Conservation (phyloP, 2,888 invertebrate genomes). For the Plagiodera versicolora region DNA sequence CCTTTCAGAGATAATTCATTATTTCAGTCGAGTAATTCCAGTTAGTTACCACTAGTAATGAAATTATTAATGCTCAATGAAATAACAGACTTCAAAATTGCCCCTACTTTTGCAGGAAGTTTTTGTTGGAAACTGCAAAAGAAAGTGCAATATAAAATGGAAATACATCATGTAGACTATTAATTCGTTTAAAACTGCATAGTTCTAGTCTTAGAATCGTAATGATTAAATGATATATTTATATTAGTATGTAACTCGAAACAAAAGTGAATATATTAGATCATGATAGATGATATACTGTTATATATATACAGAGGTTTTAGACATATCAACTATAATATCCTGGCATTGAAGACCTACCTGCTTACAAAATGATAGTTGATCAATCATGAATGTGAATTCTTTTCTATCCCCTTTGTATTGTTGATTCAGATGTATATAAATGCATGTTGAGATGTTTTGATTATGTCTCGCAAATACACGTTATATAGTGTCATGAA, state of each 20-base stretch:
- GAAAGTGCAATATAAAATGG: conserved; percentile 51
- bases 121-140: conserved; percentile 51
- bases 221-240: conserved; percentile 32
- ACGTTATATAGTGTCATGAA: no score
- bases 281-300: neutral
- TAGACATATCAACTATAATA: neutral
- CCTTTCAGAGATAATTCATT: conserved; percentile 27
- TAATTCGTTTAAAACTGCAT: conserved; percentile 26
- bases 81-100: conserved; percentile 48
- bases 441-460: no score
- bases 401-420: no score
- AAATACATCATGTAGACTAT: conserved; percentile 11
- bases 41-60: conserved; percentile 42
- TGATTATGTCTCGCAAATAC: no score
- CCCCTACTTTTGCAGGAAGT: conserved; percentile 51
- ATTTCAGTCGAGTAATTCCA: conserved; percentile 41
- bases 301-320: neutral
- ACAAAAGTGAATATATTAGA: conserved; percentile 18
- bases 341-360: no score
- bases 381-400: no score
- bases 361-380: no score
- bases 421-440: no score
- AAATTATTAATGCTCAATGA: conserved; percentile 48
- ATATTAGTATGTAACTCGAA: conserved; percentile 29
- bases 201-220: conserved; percentile 40